Conservation (phyloP, 2,888 invertebrate genomes). For the Tipula helvola region DNA sequence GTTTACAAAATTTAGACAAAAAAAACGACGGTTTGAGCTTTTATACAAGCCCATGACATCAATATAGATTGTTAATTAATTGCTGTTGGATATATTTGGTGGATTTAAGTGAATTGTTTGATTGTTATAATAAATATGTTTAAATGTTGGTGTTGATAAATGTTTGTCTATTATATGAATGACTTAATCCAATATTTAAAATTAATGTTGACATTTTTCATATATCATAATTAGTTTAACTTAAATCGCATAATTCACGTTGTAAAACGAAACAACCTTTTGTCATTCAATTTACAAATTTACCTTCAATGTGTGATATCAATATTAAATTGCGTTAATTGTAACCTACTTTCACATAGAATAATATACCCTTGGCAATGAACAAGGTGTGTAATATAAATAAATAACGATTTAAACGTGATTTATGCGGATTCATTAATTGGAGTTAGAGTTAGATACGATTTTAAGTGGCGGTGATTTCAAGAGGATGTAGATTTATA, state of each 20-base stretch:
- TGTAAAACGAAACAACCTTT: background rate
- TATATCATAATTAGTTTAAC: background rate
- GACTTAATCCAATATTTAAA: background rate
- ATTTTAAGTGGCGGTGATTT: too few species aligned
- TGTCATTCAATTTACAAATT: background rate
- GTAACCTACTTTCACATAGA: background rate
- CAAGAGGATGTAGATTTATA: too few species aligned
- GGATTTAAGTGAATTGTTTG: background rate
- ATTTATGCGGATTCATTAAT: background rate
- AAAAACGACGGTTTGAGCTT: background rate
- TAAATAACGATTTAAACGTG: background rate
- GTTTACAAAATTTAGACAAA: background rate
- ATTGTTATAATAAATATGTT: background rate
- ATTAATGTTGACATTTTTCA: background rate
- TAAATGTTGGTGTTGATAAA: background rate
- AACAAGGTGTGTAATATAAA: background rate
- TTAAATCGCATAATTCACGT: background rate
- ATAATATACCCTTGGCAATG: background rate
- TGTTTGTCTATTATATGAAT: background rate
- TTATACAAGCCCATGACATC: background rate
- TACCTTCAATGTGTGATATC: background rate
- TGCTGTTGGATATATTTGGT: background rate
- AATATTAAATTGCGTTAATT: background rate
- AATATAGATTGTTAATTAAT: background rate
- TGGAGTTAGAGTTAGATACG: too few species aligned